Percentiles rank a stretch among this genome's conserved stretches.
These are phyloP conservation scores for Piezodorus guildinii DNA, from an alignment of 1,140 invertebrate species.

Conservation along the genomic window DNA sequence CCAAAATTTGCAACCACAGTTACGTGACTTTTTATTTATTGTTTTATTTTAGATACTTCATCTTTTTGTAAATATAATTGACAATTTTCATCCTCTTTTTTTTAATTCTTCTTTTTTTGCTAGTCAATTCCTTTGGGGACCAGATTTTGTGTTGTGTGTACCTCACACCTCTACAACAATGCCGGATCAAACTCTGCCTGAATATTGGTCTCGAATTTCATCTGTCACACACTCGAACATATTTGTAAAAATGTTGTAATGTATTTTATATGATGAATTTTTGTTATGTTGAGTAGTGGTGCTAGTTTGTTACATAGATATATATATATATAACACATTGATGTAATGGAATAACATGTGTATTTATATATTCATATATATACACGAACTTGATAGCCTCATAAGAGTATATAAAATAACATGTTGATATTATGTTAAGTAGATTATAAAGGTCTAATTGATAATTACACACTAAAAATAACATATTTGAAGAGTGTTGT, in stretches of 20 bases:
- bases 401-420: neutral
- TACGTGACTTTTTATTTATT: neutral
- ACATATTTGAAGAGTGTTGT: neutral
- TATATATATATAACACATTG: slow-evolving; percentile 6
- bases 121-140: neutral
- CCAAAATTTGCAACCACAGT: neutral
- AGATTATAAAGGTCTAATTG: neutral
- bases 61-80: neutral
- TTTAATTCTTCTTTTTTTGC: neutral
- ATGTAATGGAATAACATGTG: neutral
- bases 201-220: neutral
- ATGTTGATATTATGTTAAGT: slow-evolving; percentile 6
- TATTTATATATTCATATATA: neutral
- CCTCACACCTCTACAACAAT: neutral
- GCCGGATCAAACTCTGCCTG: neutral
- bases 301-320: slow-evolving; percentile 15
- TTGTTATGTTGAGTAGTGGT: slow-evolving; percentile 17
- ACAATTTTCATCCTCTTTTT: neutral
- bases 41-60: neutral
- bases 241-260: slow-evolving; percentile 16
- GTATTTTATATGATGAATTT: slow-evolving; percentile 23
- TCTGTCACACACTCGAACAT: neutral
- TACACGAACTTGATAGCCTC: too few relatives aligned
- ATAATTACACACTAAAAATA: neutral
- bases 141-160: slow-evolving; percentile 1